Evolutionary conservation across 2,113 vertebrate genomes (phyloP).

Genomic region (Pygoscelis adeliae): DNA sequence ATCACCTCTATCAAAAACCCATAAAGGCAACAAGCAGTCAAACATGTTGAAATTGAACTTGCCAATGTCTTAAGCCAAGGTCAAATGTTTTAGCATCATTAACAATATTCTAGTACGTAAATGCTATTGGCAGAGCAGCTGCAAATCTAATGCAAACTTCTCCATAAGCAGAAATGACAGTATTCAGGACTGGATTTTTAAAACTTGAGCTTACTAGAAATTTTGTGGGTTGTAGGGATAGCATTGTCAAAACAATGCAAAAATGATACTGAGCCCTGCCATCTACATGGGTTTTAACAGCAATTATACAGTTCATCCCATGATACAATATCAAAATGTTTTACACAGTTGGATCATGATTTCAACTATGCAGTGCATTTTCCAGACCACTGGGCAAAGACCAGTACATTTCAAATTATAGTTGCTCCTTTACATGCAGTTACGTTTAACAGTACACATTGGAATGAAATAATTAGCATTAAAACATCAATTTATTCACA

Average conservation of each 20-base stretch:
- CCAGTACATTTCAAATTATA: neutral
- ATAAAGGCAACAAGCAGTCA: neutral
- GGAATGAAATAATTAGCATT: neutral
- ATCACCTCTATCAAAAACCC: neutral
- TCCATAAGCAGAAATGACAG: neutral
- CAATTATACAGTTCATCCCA: neutral
- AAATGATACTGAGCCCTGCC: neutral
- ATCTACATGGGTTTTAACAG: neutral
- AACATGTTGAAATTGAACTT: neutral
- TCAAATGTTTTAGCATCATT: neutral
- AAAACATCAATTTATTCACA: neutral
- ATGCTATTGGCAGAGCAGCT: neutral
- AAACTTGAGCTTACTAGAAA: neutral
- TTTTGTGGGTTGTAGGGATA: neutral
- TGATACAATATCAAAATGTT: neutral
- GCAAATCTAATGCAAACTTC: neutral
- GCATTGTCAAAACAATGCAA: neutral
- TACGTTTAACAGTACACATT: neutral
- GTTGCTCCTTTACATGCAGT: neutral
- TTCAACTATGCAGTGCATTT: neutral
- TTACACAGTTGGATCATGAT: neutral
- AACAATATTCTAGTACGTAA: neutral
- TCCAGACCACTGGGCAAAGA: neutral
- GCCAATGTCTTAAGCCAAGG: neutral
- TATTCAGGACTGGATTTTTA: neutral